Conservation (phyloP, 2,797 vertebrate species). For the Sternotherus odoratus region DNA sequence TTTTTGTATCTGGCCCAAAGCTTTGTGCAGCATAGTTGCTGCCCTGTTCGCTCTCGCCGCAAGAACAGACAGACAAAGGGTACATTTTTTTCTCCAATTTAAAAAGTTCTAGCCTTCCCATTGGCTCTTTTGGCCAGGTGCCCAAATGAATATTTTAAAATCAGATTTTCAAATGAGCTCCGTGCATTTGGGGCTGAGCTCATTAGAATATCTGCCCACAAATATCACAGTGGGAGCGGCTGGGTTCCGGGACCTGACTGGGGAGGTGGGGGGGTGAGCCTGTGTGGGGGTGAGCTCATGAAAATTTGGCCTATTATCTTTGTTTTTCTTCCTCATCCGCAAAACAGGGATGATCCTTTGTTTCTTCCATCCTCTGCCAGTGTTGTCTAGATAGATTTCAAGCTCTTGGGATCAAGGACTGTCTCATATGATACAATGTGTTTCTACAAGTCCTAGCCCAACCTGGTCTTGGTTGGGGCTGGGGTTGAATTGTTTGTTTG, state of each 20-base stretch:
- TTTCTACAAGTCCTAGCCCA: background rate
- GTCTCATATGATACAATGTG: background rate
- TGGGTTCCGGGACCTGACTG: background rate
- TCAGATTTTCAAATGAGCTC: background rate
- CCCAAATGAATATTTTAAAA: too few relatives aligned
- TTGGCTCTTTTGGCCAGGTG: too few relatives aligned
- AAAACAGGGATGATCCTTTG: background rate
- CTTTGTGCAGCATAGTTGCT: too few relatives aligned
- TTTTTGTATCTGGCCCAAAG: too few relatives aligned
- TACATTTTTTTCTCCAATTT: too few relatives aligned
- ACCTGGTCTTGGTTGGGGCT: too few relatives aligned
- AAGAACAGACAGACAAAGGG: too few relatives aligned
- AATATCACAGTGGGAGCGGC: background rate
- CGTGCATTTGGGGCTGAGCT: background rate
- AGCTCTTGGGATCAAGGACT: background rate
- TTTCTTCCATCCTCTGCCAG: background rate
- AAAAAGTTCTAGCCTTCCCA: too few relatives aligned
- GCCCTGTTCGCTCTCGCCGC: too few relatives aligned
- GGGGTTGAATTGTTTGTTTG: too few relatives aligned
- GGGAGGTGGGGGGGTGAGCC: background rate
- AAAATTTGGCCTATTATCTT: background rate
- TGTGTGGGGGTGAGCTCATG: too few relatives aligned
- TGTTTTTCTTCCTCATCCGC: background rate
- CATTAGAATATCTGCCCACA: background rate
- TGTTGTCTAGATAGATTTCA: background rate